Evolutionary conservation across 1,140 invertebrate genomes (phyloP), one percentile per base, ranked within the genome.

Genomic region (Bombus huntii): DNA sequence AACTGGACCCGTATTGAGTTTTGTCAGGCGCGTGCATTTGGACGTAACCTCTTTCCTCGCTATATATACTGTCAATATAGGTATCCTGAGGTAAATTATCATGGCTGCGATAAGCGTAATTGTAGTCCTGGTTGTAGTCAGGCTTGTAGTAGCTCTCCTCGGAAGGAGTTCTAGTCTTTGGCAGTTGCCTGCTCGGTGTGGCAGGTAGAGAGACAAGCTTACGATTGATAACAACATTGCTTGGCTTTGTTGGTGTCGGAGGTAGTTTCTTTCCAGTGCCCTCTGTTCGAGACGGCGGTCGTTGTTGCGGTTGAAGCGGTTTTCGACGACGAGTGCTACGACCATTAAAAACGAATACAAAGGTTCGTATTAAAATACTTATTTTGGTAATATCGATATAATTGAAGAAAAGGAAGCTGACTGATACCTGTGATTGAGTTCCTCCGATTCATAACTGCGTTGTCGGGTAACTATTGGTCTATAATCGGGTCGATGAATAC

Each of bases 111-210:
- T 97, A 97, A 89, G 96, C 96, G 93, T 97, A 97, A 93, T 97
- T 97, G 88, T 96, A 97, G 92, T 97, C 96, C 93, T 97, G 96
- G 95, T 97, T 97, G 93, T 96, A 97, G 91, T 95, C 92, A 94
- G 95, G 92, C 89, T 95, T 93, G 93, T 96, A 95, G 91, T 96
- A 95, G 93, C 81, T 94, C 93, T 93, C 95, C 92, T 93, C 94
- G 73, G 93, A 94, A 85, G 93, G 94, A 81, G 94, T 93, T 91
- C 93, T 95, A 93, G 94, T 95, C 93, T 91, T 91, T 90, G 95
- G 96, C 92, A 96, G 93, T 94, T 96, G 96, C 92, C 95, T 92
- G 85, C 96, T 96, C 70, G 96, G 95, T 53, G 96, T 96, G 65
- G 96, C 93, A 34, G 96, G 96, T 89, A 96, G 91, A 87, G 95